phyloP scores from a whole-genome alignment of 2,113 vertebrate species.

The Ornithorhynchus anatinus region DNA sequence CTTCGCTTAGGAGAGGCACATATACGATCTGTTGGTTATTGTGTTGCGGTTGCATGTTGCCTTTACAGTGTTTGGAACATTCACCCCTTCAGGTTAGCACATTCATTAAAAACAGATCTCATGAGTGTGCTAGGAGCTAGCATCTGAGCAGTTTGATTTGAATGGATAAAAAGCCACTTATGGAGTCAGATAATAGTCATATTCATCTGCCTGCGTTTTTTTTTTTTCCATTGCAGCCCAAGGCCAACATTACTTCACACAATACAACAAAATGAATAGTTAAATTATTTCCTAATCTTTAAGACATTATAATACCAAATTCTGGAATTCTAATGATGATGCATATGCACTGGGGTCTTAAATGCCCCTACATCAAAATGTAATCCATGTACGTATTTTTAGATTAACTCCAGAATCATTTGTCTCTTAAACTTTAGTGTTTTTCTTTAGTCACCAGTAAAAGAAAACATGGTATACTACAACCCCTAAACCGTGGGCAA shows the following conservation, averaged over 20 bases:
- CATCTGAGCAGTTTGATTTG: constrained; percentile 47
- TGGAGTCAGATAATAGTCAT: constrained; percentile 37
- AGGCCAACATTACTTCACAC: constrained; percentile 26
- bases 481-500: constrained; percentile 31
- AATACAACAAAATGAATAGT: constrained; percentile 47
- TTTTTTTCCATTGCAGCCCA: constrained; percentile 47
- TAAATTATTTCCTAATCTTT: constrained; percentile 32
- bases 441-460: not conserved
- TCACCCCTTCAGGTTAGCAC: constrained; percentile 39
- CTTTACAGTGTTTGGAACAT: constrained; percentile 35
- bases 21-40: constrained; percentile 17
- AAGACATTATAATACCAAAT: constrained; percentile 25
- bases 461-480: not conserved
- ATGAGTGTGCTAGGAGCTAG: constrained; percentile 33
- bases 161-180: constrained; percentile 61
- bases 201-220: constrained; percentile 33
- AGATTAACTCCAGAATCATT: constrained; percentile 48
- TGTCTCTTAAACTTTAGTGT: constrained; percentile 26
- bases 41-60: not conserved
- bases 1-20: constrained; percentile 18
- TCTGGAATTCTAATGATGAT: constrained; percentile 11
- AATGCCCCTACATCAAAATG: constrained; percentile 4
- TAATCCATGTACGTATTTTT: constrained; percentile 20
- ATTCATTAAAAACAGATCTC: constrained; percentile 56
- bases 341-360: not conserved